phyloP scores from a whole-genome alignment of 2,888 invertebrate species.

The Osmoderma eremita region DNA sequence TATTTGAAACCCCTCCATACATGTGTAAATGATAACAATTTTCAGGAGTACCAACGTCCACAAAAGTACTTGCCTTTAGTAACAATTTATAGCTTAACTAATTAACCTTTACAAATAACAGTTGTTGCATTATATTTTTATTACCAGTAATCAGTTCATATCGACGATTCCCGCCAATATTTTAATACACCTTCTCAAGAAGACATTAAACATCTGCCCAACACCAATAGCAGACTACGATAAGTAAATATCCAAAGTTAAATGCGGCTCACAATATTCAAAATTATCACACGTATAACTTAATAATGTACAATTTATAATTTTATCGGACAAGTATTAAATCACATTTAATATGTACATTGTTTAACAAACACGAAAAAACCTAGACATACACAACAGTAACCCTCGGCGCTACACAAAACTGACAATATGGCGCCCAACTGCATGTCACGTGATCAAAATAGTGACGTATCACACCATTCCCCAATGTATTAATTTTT shows the following conservation, averaged over 20 bases:
- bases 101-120: conserved; percentile 35
- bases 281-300: conserved; percentile 48
- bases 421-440: conserved; percentile 71
- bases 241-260: conserved; percentile 64
- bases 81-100: conserved; percentile 36
- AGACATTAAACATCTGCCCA: conserved; percentile 63
- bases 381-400: conserved; percentile 60
- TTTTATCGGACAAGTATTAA: conserved; percentile 2
- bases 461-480: conserved; percentile 64
- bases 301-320: conserved; percentile 34
- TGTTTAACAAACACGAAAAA: conserved; percentile 45
- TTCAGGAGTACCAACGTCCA: conserved; percentile 46
- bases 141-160: conserved; percentile 43
- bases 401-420: conserved; percentile 66
- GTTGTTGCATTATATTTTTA: conserved; percentile 2
- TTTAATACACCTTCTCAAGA: conserved; percentile 48
- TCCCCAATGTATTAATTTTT: conserved; percentile 61
- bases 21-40: conserved; percentile 47
- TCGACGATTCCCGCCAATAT: conserved; percentile 55
- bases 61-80: conserved; percentile 34
- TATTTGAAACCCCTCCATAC: conserved; percentile 44
- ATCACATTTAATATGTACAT: conserved; percentile 16
- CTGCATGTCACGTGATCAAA: conserved; percentile 68
- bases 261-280: conserved; percentile 62
- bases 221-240: conserved; percentile 62